These are phyloP conservation scores for Caenorhabditis sp. DNA, from an alignment of 2,888 invertebrate species.

Conservation along the genomic window DNA sequence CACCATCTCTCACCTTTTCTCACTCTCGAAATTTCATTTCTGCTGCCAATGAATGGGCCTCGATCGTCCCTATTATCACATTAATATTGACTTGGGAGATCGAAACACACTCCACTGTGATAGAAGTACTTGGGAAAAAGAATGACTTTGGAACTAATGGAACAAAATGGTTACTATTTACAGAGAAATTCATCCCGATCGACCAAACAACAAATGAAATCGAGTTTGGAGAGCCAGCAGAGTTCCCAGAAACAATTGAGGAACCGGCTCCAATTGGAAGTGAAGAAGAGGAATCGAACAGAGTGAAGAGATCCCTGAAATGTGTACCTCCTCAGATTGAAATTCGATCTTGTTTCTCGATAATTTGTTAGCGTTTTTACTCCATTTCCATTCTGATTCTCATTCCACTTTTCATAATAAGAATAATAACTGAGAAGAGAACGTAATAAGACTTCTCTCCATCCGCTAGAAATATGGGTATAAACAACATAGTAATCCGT, in stretches of 20 bases:
- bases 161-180: conserved; percentile 36
- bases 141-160: conserved; percentile 25
- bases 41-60: conserved; percentile 32
- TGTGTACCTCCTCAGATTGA: conserved; percentile 58
- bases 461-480: conserved; percentile 53
- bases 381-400: conserved; percentile 30
- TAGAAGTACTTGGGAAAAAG: conserved; percentile 25
- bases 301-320: conserved; percentile 54
- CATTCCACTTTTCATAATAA: conserved; percentile 22
- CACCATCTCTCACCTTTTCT: conserved; percentile 21
- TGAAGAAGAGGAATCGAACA: conserved; percentile 13
- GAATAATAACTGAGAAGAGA: conserved; percentile 34
- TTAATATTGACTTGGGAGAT: conserved; percentile 29
- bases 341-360: conserved; percentile 33
- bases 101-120: conserved; percentile 33
- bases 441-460: conserved; percentile 47
- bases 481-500: conserved; percentile 36
- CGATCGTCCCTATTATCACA: conserved; percentile 32
- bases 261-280: conserved; percentile 45
- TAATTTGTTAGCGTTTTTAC: conserved; percentile 4
- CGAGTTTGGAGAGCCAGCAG: conserved; percentile 53
- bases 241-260: conserved; percentile 45
- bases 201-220: conserved; percentile 46
- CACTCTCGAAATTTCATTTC: conserved; percentile 24
- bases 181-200: conserved; percentile 52